phyloP scores from a whole-genome alignment of 2,888 invertebrate genomes.

The Scaptomyza flava region DNA sequence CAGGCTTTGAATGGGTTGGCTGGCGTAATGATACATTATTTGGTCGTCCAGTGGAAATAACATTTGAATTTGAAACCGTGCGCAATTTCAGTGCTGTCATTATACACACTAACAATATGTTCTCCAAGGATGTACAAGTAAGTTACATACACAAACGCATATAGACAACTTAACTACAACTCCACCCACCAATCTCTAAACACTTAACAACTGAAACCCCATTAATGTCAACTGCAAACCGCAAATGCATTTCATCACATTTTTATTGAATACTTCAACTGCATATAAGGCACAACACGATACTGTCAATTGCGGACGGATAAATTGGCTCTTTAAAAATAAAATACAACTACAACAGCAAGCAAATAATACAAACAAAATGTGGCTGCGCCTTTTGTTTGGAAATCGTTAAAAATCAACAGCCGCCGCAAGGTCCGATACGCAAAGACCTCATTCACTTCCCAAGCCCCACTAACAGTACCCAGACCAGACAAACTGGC shows the following conservation, averaged over 20 bases:
- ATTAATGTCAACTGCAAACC: constrained; percentile 35
- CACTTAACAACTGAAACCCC: not conserved
- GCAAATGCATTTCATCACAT: constrained; percentile 47
- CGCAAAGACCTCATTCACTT: constrained; percentile 11
- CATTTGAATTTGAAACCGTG: constrained; percentile 91
- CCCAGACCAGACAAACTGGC: constrained; percentile 70
- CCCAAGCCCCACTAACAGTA: not conserved
- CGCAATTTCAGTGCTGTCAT: constrained; percentile 91
- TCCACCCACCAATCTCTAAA: not conserved
- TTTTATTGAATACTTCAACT: constrained; percentile 34
- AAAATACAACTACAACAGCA: constrained; percentile 25
- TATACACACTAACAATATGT: constrained; percentile 91
- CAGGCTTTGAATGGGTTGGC: constrained; percentile 93
- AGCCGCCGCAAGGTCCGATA: constrained; percentile 21
- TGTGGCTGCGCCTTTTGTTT: constrained; percentile 57
- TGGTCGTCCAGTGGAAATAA: constrained; percentile 89
- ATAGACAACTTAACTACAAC: not conserved
- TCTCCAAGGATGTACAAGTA: constrained; percentile 90
- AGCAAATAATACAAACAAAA: constrained; percentile 60
- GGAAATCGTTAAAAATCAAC: constrained; percentile 66
- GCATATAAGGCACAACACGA: constrained; percentile 26
- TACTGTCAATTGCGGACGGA: constrained; percentile 39
- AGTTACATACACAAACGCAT: constrained; percentile 43
- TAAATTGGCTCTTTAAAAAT: constrained; percentile 56
- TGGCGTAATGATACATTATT: constrained; percentile 90